Evolutionary conservation across 2,888 invertebrate species (phyloP), one percentile per base, ranked within the genome.

Genomic region (Agrilus mali): DNA sequence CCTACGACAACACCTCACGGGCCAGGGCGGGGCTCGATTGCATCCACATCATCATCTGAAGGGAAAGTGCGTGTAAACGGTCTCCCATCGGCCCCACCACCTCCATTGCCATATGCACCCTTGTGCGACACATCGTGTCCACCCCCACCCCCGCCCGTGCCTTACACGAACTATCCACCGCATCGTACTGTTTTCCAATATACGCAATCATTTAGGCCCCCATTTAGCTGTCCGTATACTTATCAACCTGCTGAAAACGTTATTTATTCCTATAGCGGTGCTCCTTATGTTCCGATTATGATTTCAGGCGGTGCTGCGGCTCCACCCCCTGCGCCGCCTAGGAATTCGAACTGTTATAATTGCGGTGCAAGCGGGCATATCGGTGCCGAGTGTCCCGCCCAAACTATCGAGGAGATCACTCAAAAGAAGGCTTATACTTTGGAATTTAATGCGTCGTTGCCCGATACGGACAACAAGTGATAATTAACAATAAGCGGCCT

Each of bases 361-460:
- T 95, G 95, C 69, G 94, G 94, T 47, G 83, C 82, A 42, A 75
- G 79, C 43, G 82, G 78, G 41, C 94, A 95, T 66, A 74, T 77
- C 40, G 90, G 90, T 17, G 74, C 78, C 55, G 93, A 93, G 55
- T 95, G 94, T 65, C 83, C 84, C 60, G 89, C 89, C 63, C 84
- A 84, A 50, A 88, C 88, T 44, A 88, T 94, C 79, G 93, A 95
- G 65, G 89, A 90, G 67, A 85, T 90, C 69, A 87, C 89, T 34
- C 75, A 82, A 55, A 77, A 78, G 50, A 78, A 78, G 51, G 74
- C 77, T 48, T 82, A 80, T 59, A 78, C 77, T 64, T 66, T 82
- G 47, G 81, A 81, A 65, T 82, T 77, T 62, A 70, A 60, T 35
- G 47, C 60, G 13, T 45, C 54, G 38, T 49, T 56, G 41, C 52